Evolutionary conservation across 2,888 invertebrate species (phyloP).

Genomic region (Trachelus tabidus): DNA sequence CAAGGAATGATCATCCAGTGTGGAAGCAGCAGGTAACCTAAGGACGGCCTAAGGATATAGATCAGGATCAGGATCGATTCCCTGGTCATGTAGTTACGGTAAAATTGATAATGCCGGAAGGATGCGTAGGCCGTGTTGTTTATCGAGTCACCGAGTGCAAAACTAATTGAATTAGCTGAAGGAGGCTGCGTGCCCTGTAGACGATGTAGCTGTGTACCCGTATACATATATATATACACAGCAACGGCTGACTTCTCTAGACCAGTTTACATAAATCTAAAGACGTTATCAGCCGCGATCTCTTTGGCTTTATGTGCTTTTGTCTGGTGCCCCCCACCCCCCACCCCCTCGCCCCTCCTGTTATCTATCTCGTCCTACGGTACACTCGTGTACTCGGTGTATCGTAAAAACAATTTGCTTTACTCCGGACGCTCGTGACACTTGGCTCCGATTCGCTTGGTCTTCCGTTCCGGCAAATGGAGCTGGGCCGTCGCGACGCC

Average conservation of each 20-base stretch:
- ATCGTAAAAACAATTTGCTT: conserved; percentile 1
- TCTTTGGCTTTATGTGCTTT: conserved; percentile 30
- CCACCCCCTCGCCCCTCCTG: conserved; percentile 22
- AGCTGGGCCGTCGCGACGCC: not conserved
- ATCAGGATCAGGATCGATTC: conserved; percentile 1
- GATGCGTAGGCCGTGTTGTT: conserved; percentile 20
- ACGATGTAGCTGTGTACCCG: not conserved
- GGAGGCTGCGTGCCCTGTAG: not conserved
- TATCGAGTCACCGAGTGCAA: conserved; percentile 27
- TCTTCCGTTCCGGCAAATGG: not conserved
- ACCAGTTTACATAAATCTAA: conserved; percentile 39
- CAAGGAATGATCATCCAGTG: no score
- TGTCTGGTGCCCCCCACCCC: conserved; percentile 27
- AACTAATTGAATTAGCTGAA: conserved; percentile 31
- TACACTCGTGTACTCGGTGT: conserved; percentile 25
- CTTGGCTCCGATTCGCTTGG: not conserved
- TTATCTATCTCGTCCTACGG: conserved; percentile 33
- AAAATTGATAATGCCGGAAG: conserved; percentile 2
- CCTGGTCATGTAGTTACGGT: not conserved
- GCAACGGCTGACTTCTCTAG: conserved; percentile 12
- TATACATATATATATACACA: conserved; percentile 2
- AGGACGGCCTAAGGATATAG: not conserved
- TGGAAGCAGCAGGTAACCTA: no score
- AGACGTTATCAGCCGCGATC: conserved; percentile 29
- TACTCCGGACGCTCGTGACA: not conserved